phyloP scores from a whole-genome alignment of 2,113 vertebrate species.

The Channa maculata region DNA sequence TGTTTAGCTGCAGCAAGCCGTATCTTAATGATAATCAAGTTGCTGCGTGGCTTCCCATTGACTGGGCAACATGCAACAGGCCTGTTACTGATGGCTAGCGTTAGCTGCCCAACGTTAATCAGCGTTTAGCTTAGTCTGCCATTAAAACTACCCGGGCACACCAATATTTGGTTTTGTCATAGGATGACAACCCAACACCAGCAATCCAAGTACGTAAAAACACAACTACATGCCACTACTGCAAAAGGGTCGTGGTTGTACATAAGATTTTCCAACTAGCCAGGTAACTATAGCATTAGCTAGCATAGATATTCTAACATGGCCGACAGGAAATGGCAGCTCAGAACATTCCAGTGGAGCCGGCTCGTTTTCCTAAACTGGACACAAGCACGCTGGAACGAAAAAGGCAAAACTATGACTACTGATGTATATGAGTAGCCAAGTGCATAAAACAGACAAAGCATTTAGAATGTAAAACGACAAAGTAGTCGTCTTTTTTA shows the following conservation, averaged over 20 bases:
- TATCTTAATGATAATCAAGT: neutral
- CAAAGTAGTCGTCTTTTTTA: neutral
- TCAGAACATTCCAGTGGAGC: constrained; percentile 82
- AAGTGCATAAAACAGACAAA: too few relatives aligned
- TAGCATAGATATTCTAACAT: constrained; percentile 71
- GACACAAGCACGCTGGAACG: constrained; percentile 42
- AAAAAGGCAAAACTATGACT: constrained; percentile 9
- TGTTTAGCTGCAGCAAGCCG: neutral
- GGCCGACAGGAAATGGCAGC: constrained; percentile 81
- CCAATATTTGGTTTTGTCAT: neutral
- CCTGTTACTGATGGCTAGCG: constrained; percentile 65
- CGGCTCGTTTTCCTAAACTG: constrained; percentile 73
- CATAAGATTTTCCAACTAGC: neutral
- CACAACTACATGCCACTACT: neutral
- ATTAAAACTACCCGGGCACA: neutral
- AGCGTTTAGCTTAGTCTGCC: neutral
- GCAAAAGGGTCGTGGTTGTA: neutral
- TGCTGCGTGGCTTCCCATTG: constrained; percentile 53
- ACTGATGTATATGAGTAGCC: neutral
- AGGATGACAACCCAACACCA: neutral
- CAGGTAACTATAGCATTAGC: constrained; percentile 31
- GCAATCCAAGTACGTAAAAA: neutral
- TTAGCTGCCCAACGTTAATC: constrained; percentile 42
- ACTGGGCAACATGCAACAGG: constrained; percentile 73
- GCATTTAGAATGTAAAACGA: fast-evolving